A percentile compares a stretch with the other conserved stretches of the same genome.
Conservation (phyloP, 2,888 invertebrate species). For the Heterodera filipjevi region DNA sequence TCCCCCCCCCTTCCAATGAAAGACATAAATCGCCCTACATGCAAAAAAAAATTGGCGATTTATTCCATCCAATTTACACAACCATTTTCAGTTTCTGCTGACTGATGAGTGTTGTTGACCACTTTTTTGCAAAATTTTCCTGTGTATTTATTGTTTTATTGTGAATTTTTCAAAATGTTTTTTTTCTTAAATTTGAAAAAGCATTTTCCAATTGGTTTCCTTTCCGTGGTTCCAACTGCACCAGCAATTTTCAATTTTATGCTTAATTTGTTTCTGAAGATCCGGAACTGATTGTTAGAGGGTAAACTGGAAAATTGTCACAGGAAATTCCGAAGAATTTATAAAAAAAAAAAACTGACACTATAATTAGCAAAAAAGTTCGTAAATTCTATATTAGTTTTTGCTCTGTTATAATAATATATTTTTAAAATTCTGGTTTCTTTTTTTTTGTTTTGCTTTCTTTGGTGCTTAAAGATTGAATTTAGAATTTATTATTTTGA, state of each 20-base stretch:
- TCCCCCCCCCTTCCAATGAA: too few relatives aligned
- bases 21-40: not conserved
- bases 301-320: not conserved
- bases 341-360: not conserved
- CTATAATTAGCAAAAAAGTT: too few relatives aligned
- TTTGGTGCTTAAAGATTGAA: too few relatives aligned
- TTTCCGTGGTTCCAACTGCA: not conserved
- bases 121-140: not conserved
- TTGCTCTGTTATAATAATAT: too few relatives aligned
- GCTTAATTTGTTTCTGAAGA: conserved; percentile 5
- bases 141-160: not conserved
- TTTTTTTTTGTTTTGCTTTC: too few relatives aligned
- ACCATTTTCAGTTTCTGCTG: conserved; percentile 1
- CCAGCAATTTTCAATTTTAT: not conserved
- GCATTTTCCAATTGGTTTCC: not conserved
- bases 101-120: too few relatives aligned
- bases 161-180: not conserved
- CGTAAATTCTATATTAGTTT: too few relatives aligned
- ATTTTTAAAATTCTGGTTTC: too few relatives aligned
- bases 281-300: not conserved
- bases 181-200: too few relatives aligned
- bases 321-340: not conserved
- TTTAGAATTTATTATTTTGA: too few relatives aligned
- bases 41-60: conserved; percentile 12
- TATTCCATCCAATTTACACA: conserved; percentile 12